Evolutionary conservation across 2,113 vertebrate genomes (phyloP).

Genomic region (Columba janthina): DNA sequence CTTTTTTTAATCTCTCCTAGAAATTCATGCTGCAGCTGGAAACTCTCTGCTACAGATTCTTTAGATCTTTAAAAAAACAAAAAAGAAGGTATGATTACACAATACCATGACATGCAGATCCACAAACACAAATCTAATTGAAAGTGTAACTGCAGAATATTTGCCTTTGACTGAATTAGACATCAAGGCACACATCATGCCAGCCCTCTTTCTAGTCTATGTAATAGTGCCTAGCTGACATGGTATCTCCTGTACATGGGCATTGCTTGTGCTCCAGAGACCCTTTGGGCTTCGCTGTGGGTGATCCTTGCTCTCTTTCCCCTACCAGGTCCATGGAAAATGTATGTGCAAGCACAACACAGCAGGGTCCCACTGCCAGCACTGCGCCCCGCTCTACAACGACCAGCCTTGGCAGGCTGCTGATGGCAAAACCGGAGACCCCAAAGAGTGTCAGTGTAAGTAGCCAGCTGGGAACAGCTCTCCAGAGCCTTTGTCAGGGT

Average conservation of each 20-base stretch:
- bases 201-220: neutral
- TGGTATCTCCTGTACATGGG: neutral
- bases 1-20: neutral
- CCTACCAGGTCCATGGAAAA: constrained; percentile 88
- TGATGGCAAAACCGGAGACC: constrained; percentile 86
- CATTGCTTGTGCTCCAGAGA: neutral
- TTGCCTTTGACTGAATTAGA: neutral
- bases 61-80: neutral
- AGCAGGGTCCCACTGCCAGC: constrained; percentile 90
- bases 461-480: neutral
- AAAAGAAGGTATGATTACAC: neutral
- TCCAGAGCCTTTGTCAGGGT: neutral
- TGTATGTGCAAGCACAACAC: constrained; percentile 98
- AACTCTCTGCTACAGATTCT: neutral
- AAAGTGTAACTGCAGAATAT: neutral
- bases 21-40: neutral
- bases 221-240: neutral
- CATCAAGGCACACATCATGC: neutral
- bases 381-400: constrained; percentile 87
- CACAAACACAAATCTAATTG: neutral
- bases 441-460: constrained; percentile 91
- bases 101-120: neutral
- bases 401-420: constrained; percentile 95
- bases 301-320: constrained; percentile 31
- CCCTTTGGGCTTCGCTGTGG: neutral